These are phyloP conservation scores for Psococerastis gibbosa DNA, from an alignment of 2,888 invertebrate species.

Conservation along the genomic window DNA sequence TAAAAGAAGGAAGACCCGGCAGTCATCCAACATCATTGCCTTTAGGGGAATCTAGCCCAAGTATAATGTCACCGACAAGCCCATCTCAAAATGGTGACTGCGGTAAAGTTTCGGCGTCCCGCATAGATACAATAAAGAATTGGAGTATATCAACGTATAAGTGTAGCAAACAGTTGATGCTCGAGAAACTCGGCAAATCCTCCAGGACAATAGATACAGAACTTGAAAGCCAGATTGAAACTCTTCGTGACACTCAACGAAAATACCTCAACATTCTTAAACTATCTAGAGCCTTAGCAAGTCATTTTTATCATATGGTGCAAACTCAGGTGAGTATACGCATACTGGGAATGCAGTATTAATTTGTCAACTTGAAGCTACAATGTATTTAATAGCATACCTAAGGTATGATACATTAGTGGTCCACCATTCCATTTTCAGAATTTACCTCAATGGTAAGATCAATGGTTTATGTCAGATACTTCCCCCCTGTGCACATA, in stretches of 20 bases:
- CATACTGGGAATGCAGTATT: not conserved
- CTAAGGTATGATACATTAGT: no score
- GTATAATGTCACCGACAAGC: conserved; percentile 29
- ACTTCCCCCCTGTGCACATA: no score
- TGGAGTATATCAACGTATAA: conserved; percentile 98
- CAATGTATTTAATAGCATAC: no score
- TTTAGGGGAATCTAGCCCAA: conserved; percentile 40
- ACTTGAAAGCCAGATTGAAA: conserved; percentile 84
- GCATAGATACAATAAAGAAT: conserved; percentile 81
- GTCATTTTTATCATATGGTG: conserved; percentile 75
- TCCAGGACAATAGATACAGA: conserved; percentile 84
- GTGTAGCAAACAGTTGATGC: conserved; percentile 90
- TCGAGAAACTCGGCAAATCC: conserved; percentile 89
- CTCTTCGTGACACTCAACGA: conserved; percentile 80
- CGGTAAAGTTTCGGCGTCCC: conserved; percentile 49
- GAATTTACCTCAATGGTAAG: no score
- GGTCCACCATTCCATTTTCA: no score
- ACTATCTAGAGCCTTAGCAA: conserved; percentile 64
- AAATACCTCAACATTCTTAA: conserved; percentile 78
- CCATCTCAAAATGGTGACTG: conserved; percentile 44
- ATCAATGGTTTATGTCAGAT: no score
- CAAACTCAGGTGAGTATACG: conserved; percentile 40
- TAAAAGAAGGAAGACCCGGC: conserved; percentile 47
- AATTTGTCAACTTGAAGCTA: no score
- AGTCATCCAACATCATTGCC: conserved; percentile 44